phyloP scores from a whole-genome alignment of 2,888 invertebrate genomes.

The Ochropacha duplaris region DNA sequence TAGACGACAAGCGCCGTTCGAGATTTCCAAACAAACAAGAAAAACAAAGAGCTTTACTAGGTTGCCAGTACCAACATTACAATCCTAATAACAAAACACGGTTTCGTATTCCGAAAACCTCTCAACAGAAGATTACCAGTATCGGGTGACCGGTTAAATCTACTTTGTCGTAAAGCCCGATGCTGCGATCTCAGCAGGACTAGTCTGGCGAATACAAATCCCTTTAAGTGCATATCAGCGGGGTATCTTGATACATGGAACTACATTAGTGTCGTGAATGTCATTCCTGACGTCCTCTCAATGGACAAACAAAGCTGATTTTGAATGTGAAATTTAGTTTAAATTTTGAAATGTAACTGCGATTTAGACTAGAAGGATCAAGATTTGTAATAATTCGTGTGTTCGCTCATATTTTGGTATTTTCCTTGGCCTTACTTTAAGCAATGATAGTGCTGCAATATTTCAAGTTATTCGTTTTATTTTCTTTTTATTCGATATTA shows the following conservation, averaged over 20 bases:
- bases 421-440: too few relatives aligned
- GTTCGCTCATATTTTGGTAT: too few relatives aligned
- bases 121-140: slow-evolving; percentile 23
- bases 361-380: not conserved
- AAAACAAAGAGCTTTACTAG: not conserved
- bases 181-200: slow-evolving; percentile 30
- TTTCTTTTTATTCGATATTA: too few relatives aligned
- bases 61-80: not conserved
- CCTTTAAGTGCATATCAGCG: slow-evolving; percentile 51
- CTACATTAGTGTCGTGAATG: slow-evolving; percentile 6
- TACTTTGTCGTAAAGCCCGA: slow-evolving; percentile 22
- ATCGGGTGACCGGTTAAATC: slow-evolving; percentile 26
- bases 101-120: slow-evolving; percentile 19
- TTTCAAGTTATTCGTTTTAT: too few relatives aligned
- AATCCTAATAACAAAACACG: slow-evolving; percentile 9
- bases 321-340: not conserved
- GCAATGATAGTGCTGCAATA: too few relatives aligned
- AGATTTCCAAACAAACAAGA: not conserved
- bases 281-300: not conserved
- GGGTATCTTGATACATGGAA: slow-evolving; percentile 25
- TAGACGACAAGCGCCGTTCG: too few relatives aligned
- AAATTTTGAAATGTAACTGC: not conserved
- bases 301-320: not conserved
- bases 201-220: slow-evolving; percentile 42
- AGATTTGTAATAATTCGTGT: not conserved